Evolutionary conservation across 1,140 invertebrate genomes (phyloP), one percentile per base, ranked within the genome.

Genomic region (Drosophila ogumai): DNA sequence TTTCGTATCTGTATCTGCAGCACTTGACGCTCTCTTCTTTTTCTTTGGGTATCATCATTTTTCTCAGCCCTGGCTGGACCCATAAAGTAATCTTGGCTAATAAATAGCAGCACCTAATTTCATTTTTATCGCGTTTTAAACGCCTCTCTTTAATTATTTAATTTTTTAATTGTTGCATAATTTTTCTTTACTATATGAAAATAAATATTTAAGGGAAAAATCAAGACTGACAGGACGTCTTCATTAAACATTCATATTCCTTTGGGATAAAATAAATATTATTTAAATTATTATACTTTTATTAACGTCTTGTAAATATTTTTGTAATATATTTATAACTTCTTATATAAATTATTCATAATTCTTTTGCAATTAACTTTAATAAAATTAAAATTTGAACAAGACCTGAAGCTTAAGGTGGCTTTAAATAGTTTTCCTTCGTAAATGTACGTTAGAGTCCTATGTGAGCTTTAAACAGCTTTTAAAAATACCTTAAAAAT

Each of bases 1-100:
- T 79, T 82, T 75, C 79, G 79, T 79, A 86, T 78, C 75, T 82
- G 75, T 87, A 85, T 81, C 78, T 81, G 79, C 75, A 75, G 76
- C 84, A 67, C 63, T 87, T 75, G 41, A 68, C 50, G 56, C 65
- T 76, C 74, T 28, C 6, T 28, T 28, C 59, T 32, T 57, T 56
- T 36, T 28, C 12, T 54, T 36, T 3, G 15, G 52, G 52, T 55
- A 55, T 55, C 52, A 10, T 55, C 52, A 54, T 15, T 54, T 54
- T 54, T 54, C 32, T 54, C 13, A 36, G 50, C 50, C 50, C 32
- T 36, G 4, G 19, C 19, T n/a, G 52, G 9, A 3, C 8, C 19
- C 52, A 55, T 55, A 55, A 55, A 55, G 34, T n/a, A 55, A 55
- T 55, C 34, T 55, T 55, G 52, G 52, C 7, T 55, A 38, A 55